phyloP scores from a whole-genome alignment of 2,113 vertebrate genomes.

The Balaeniceps rex region DNA sequence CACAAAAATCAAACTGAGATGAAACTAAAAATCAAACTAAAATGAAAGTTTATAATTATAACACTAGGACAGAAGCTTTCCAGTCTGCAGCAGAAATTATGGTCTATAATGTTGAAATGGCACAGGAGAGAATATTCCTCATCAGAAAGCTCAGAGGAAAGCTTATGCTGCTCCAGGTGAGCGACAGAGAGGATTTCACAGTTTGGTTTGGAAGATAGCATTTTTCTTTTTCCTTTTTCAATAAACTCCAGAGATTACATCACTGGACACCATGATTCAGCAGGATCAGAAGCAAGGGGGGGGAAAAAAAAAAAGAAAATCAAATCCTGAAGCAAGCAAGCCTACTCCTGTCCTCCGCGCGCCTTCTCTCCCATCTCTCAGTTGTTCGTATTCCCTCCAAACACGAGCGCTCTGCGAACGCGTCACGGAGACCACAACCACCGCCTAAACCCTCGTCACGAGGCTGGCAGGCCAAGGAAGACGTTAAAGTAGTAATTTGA shows the following conservation, averaged over 20 bases:
- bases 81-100: not conserved
- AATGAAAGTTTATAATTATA: not conserved
- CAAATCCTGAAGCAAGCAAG: not conserved
- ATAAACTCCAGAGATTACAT: not conserved
- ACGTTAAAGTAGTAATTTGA: fast-evolving
- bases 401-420: not conserved
- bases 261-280: not conserved
- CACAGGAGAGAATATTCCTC: not conserved
- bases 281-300: not conserved
- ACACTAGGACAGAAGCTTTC: not conserved
- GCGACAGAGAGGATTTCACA: not conserved
- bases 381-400: fast-evolving
- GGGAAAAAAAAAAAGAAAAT: not conserved
- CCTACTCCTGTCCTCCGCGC: not conserved
- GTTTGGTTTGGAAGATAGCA: not conserved
- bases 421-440: no score
- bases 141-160: not conserved
- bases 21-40: not conserved
- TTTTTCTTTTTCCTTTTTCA: not conserved
- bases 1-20: not conserved
- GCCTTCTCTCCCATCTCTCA: not conserved
- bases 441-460: fast-evolving
- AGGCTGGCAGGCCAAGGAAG: not conserved
- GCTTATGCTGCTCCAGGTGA: not conserved
- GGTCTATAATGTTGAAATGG: not conserved